Evolutionary conservation across 35 echinoderm and acorn worm genomes (phyloP).

Genomic region (Stichopus chloronotus): DNA sequence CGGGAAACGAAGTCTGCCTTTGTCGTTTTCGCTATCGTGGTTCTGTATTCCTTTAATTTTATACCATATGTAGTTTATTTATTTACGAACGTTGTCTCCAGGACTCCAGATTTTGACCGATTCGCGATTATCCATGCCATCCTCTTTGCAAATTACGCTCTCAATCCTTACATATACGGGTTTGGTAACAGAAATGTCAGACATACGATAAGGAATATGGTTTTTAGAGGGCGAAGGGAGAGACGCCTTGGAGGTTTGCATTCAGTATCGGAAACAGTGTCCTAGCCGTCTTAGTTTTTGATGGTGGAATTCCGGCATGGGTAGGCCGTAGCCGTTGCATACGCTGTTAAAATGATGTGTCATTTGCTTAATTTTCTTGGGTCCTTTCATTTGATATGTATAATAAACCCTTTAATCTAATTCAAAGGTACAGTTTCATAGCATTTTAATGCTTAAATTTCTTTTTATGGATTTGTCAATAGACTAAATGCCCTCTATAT

Average conservation of each 20-base stretch:
- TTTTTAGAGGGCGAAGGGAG: not conserved
- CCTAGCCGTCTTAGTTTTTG: not conserved
- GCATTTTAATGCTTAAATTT: too few relatives aligned
- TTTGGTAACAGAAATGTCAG: conserved; percentile 39
- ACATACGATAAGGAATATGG: not conserved
- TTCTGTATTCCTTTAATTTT: conserved; percentile 37
- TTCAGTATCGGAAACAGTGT: conserved; percentile 40
- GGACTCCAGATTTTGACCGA: not conserved
- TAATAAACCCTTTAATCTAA: too few relatives aligned
- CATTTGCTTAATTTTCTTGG: too few relatives aligned
- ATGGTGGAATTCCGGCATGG: too few relatives aligned
- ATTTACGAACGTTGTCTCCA: not conserved
- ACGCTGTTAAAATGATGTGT: too few relatives aligned
- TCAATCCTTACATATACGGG: conserved; percentile 56
- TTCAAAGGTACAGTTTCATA: too few relatives aligned
- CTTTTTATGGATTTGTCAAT: too few relatives aligned
- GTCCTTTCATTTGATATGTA: too few relatives aligned
- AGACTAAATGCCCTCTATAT: too few relatives aligned
- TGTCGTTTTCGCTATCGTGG: conserved; percentile 25
- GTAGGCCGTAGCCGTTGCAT: too few relatives aligned
- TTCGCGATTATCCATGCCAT: conserved; percentile 10
- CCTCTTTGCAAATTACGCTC: conserved; percentile 41
- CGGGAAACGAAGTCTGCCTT: conserved; percentile 32
- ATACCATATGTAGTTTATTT: conserved; percentile 49
- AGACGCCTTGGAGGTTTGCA: not conserved